Base-by-base conservation (phyloP, 2,888 invertebrate genomes). In the Drosophila prostipennis region DNA sequence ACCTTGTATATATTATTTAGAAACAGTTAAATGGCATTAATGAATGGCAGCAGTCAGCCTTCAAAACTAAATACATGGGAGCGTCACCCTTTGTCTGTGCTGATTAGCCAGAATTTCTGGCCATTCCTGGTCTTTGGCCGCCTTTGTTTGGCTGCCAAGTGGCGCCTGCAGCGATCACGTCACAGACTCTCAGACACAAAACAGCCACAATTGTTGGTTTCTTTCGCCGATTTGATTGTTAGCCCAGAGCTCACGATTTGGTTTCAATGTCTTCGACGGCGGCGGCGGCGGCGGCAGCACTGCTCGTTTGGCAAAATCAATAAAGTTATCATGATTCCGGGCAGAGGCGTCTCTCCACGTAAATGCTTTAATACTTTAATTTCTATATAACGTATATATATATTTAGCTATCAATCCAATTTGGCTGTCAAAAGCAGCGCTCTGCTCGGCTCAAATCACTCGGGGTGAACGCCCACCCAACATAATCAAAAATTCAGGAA, bases 161-260 rank as follows among this genome's bases (percentile, higher is more conserved):
- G 83, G 87, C 87, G 84, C 89, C 89, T 81, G 58, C 77, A 88
- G 90, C 89, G 74, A 90, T 89, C 89, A 89, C 91, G 91, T 90
- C 88, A 89, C 75, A 87, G 91, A 89, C 90, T 34, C 61, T 13
- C 65, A 45, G 32, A 43, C 46, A 45, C 29, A 37, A 64, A 64
- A 42, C 61, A 72, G 45, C 40, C 53, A 56, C 67, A 78, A 82
- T 86, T 82, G 84, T 87, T 80, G 72, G 72, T 76, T 81, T 70
- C 40, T 48, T 85, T 83, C 72, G 70, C 63, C 51, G 43, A 51
- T 72, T 45, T 72, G 77, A 86, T 86, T 82, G 89, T 88, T 79
- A 72, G 69, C 80, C 77, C 72, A 68, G 52, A 72, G 74, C 75
- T 89, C 84, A 89, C 84, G 84, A 85, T 72, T 89, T 49, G 60